Conservation (phyloP, 2,888 invertebrate species). For the Cataglyphis albicans region DNA sequence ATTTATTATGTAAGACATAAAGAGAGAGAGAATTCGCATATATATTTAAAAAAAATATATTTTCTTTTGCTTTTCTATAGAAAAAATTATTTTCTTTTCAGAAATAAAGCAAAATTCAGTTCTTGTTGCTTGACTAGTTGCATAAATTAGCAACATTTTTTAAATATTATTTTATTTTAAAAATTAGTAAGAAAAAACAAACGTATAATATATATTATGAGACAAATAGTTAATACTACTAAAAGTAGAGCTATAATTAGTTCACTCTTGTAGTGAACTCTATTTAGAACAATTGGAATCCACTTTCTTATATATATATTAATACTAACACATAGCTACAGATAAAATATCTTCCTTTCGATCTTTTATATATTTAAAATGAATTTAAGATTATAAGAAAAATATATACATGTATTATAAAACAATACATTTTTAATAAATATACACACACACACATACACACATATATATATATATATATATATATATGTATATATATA, state of each 20-base stretch:
- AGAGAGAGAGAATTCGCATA: background rate
- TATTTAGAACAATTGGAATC: background rate
- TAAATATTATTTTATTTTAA: background rate
- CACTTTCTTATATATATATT: background rate
- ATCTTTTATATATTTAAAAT: background rate
- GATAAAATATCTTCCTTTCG: background rate
- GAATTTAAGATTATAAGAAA: background rate
- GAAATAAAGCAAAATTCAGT: no score
- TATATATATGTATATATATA: no score
- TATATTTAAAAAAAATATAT: background rate
- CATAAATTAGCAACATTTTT: background rate
- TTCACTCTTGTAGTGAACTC: background rate
- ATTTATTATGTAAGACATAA: background rate
- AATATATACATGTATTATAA: background rate
- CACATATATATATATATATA: background rate
- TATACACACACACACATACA: background rate
- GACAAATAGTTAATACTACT: background rate
- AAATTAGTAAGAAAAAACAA: background rate
- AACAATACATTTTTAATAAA: background rate
- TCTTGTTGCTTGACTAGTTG: background rate
- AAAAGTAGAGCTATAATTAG: background rate
- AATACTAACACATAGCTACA: background rate
- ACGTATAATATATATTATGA: background rate
- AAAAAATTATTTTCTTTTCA: background rate
- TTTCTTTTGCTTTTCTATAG: background rate